These are phyloP conservation scores for Montipora capricornis DNA, from an alignment of 64 coral and sea anemone genomes.

Conservation along the genomic window DNA sequence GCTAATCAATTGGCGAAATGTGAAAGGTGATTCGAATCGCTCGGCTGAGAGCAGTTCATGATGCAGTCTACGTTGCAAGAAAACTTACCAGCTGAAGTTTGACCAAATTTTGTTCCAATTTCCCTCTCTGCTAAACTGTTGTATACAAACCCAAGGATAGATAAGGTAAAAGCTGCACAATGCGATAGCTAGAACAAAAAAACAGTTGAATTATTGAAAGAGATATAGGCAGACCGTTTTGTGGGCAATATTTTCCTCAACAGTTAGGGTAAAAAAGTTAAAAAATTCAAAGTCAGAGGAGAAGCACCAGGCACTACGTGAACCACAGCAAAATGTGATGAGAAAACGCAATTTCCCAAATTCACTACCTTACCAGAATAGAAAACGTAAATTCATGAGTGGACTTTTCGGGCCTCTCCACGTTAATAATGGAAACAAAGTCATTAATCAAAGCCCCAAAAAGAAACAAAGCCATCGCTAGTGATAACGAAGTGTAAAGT, in stretches of 20 bases:
- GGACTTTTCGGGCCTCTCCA: conserved; percentile 90
- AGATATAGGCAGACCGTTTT: no score
- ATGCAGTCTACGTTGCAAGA: no score
- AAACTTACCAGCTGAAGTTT: conserved; percentile 83
- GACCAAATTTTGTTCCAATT: conserved; percentile 80
- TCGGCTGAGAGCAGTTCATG: no score
- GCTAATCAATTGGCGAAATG: no score
- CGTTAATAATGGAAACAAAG: conserved; percentile 74
- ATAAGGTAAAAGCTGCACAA: conserved; percentile 73
- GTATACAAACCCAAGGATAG: conserved; percentile 85
- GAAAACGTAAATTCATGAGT: conserved; percentile 86
- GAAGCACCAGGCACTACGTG: no score
- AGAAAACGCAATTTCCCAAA: not conserved
- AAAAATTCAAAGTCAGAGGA: no score
- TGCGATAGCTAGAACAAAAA: conserved; percentile 76
- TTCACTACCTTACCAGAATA: conserved; percentile 78
- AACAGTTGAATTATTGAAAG: no score
- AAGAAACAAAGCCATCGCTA: conserved; percentile 69
- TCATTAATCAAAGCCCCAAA: conserved; percentile 89
- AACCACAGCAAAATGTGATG: not conserved
- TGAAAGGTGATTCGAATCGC: no score
- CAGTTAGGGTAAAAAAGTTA: no score
- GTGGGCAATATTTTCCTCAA: no score
- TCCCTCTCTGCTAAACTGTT: conserved; percentile 85
- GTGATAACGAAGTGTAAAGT: conserved; percentile 72